These are phyloP conservation scores for Parasteatoda lunata DNA, from an alignment of 2,888 invertebrate species.

Conservation along the genomic window DNA sequence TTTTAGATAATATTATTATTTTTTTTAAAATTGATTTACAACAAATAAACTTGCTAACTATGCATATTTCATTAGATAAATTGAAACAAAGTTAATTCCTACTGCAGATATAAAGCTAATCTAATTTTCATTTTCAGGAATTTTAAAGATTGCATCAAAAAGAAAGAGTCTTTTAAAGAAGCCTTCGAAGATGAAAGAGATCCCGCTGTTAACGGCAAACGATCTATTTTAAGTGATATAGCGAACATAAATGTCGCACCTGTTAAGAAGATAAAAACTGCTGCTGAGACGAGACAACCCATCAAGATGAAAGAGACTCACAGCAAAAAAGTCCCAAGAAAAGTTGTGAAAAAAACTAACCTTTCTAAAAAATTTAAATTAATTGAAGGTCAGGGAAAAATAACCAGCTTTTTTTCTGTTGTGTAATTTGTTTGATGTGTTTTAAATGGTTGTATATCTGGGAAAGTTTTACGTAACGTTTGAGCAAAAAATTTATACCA, in stretches of 20 bases:
- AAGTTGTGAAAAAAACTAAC: slow-evolving; percentile 28
- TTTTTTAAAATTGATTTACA: too few species aligned
- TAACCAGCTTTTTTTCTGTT: slow-evolving; percentile 33
- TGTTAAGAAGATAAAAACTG: slow-evolving; percentile 4
- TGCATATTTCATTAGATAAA: too few species aligned
- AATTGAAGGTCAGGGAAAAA: slow-evolving; percentile 53
- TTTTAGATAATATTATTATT: too few species aligned
- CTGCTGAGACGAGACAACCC: neutral
- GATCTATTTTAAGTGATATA: slow-evolving; percentile 46
- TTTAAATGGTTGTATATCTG: too few species aligned
- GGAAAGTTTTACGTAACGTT: too few species aligned
- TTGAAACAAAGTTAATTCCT: too few species aligned
- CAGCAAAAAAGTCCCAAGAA: slow-evolving; percentile 29
- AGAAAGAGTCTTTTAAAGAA: neutral
- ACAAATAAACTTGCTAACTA: too few species aligned
- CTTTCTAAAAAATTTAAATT: slow-evolving; percentile 35
- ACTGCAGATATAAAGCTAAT: too few species aligned
- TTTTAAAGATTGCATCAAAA: slow-evolving; percentile 35
- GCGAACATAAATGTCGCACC: slow-evolving; percentile 24
- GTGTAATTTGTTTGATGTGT: too few species aligned
- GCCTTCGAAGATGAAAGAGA: neutral
- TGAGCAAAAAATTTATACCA: too few species aligned
- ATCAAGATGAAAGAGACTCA: neutral
- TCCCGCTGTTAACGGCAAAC: slow-evolving; percentile 17
- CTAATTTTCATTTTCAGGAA: slow-evolving; percentile 15